A percentile compares a stretch with the other conserved stretches of the same genome.
phyloP scores from a whole-genome alignment of 2,888 invertebrate species.

The Rhagophthalmus giganteus region DNA sequence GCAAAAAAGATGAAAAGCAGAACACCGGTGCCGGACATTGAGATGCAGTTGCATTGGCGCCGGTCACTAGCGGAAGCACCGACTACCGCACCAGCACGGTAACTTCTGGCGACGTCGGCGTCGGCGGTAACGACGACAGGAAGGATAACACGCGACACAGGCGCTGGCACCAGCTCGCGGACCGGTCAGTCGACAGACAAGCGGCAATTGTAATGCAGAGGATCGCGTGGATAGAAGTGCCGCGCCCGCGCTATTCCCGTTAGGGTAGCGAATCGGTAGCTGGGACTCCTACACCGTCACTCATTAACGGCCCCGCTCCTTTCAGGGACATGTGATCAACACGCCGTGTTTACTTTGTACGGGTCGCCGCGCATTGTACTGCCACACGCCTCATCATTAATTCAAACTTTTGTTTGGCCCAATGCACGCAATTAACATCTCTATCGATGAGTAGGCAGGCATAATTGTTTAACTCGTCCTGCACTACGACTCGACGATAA shows the following conservation, averaged over 20 bases:
- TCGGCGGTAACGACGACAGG: conserved; percentile 20
- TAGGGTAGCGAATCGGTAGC: conserved; percentile 35
- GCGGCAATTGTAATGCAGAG: conserved; percentile 50
- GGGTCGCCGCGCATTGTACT: conserved; percentile 38
- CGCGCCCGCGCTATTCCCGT: conserved; percentile 44
- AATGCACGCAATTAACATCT: conserved; percentile 36
- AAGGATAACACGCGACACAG: conserved; percentile 30
- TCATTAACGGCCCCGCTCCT: conserved; percentile 42
- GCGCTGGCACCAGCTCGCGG: conserved; percentile 30
- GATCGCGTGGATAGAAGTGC: conserved; percentile 44
- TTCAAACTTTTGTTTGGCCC: conserved; percentile 35
- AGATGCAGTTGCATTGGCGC: conserved; percentile 43
- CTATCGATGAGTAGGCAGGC: conserved; percentile 35
- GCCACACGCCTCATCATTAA: conserved; percentile 40
- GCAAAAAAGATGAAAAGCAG: conserved; percentile 44
- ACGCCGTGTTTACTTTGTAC: conserved; percentile 42
- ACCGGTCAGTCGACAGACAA: conserved; percentile 43
- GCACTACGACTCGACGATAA: conserved; percentile 15
- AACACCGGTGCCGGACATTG: conserved; percentile 44
- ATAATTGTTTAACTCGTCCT: conserved; percentile 22
- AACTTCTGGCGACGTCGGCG: conserved; percentile 18
- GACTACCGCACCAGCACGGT: conserved; percentile 23
- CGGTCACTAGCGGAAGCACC: conserved; percentile 35
- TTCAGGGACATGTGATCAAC: conserved; percentile 43
- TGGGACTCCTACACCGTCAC: conserved; percentile 37